phyloP scores from a whole-genome alignment of 2,888 invertebrate genomes.

The Meteorus colon region DNA sequence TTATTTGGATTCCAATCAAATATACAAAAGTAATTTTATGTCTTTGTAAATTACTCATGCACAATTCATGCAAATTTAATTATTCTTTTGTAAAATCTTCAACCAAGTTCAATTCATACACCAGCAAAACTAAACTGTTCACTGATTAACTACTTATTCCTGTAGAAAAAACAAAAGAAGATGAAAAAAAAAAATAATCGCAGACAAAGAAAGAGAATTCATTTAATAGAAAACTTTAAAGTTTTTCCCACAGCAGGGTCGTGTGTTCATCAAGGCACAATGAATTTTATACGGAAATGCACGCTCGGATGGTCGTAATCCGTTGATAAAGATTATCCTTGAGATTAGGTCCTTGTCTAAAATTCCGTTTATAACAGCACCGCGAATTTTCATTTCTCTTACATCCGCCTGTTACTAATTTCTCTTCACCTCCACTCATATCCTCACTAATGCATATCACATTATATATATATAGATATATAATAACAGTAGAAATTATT shows the following conservation, averaged over 20 bases:
- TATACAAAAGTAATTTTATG: too few relatives aligned
- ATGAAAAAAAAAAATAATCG: neutral
- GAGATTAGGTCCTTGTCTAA: slow-evolving; percentile 47
- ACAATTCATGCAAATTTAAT: too few relatives aligned
- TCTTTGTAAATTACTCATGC: too few relatives aligned
- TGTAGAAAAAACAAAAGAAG: neutral
- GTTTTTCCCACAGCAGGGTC: neutral
- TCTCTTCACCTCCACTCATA: slow-evolving; percentile 23
- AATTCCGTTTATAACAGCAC: slow-evolving; percentile 17
- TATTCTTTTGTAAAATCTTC: too few relatives aligned
- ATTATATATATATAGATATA: neutral
- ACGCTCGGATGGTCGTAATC: slow-evolving; percentile 24
- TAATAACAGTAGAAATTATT: neutral
- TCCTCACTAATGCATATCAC: neutral
- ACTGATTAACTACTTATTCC: neutral
- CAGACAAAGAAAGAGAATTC: neutral
- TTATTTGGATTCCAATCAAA: too few relatives aligned
- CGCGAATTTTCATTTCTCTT: slow-evolving; percentile 34
- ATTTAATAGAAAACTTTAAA: neutral
- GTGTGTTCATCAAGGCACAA: slow-evolving; percentile 1
- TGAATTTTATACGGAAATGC: slow-evolving; percentile 29
- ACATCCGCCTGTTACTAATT: slow-evolving; percentile 39
- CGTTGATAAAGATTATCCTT: slow-evolving; percentile 50
- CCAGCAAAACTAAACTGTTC: too few relatives aligned
- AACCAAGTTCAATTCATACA: too few relatives aligned